Percentiles rank a stretch among this genome's conserved stretches.
Conservation (phyloP, 2,797 vertebrate species). For the Rhynchonycteris naso region DNA sequence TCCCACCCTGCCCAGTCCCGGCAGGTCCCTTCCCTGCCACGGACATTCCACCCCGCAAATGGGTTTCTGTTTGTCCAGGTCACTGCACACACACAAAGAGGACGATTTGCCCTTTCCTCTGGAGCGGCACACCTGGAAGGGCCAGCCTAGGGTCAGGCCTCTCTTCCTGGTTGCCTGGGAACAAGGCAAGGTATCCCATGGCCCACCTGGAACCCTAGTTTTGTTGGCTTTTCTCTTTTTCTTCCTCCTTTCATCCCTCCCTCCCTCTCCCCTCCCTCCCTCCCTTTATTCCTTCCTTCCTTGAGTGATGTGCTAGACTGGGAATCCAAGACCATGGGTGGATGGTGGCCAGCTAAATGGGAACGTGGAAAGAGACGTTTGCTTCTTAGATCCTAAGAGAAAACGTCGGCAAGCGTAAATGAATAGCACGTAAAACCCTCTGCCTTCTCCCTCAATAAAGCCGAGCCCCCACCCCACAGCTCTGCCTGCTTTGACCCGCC, state of each 20-base stretch:
- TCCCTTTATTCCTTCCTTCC: rapidly evolving
- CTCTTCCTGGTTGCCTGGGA: constrained; percentile 2
- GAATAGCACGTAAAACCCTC: not conserved
- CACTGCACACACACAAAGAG: not conserved
- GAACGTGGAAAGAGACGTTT: not conserved
- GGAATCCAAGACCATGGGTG: not conserved
- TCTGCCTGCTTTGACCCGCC: not conserved
- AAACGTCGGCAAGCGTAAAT: not conserved
- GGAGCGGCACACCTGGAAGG: not conserved
- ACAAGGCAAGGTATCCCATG: not conserved
- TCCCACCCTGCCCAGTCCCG: not conserved
- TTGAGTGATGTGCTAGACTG: not conserved
- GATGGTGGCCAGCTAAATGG: not conserved
- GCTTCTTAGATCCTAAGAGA: not conserved
- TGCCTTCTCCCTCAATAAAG: rapidly evolving
- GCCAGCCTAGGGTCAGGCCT: not conserved
- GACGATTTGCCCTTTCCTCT: not conserved
- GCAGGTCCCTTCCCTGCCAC: not conserved
- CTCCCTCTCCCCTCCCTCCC: rapidly evolving
- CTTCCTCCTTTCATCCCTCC: rapidly evolving
- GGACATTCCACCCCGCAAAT: constrained; percentile 37
- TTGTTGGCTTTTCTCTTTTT: not conserved
- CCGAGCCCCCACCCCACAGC: not conserved
- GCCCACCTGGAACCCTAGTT: not conserved
- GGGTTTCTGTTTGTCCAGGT: constrained; percentile 58